Evolutionary conservation across 2,113 vertebrate genomes (phyloP).

Genomic region (Ailuropoda melanoleuca): DNA sequence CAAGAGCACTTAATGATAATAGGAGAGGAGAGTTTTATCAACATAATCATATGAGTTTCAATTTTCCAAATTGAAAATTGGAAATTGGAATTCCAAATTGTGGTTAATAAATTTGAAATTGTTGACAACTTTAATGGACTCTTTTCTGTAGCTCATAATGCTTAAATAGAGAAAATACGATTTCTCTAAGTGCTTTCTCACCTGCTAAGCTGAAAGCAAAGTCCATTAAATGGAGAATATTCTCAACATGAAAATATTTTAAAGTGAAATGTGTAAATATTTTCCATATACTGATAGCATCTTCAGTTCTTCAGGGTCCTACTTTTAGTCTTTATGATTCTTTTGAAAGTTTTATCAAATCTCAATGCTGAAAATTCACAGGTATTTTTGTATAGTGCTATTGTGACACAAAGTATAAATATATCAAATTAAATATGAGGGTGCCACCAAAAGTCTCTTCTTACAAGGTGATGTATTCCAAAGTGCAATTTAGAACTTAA

Average conservation of each 20-base stretch:
- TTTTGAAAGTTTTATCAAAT: background rate
- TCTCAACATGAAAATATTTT: background rate
- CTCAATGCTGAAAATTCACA: background rate
- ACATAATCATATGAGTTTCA: background rate
- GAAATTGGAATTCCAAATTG: background rate
- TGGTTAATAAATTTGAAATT: background rate
- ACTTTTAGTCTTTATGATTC: background rate
- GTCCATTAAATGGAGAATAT: background rate
- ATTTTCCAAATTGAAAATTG: background rate
- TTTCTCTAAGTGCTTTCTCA: background rate
- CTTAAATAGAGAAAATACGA: background rate
- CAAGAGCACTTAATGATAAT: background rate
- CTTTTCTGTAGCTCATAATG: background rate
- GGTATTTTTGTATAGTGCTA: background rate
- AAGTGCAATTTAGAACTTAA: background rate
- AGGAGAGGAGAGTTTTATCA: background rate
- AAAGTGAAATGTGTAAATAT: background rate
- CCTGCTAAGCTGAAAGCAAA: background rate
- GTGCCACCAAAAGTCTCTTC: background rate
- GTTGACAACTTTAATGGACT: background rate
- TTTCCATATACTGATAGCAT: background rate
- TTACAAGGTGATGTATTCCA: background rate
- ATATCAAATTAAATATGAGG: background rate
- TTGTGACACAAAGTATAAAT: background rate
- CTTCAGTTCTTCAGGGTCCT: background rate